These are phyloP conservation scores for Orycteropus afer DNA, from an alignment of 2,113 vertebrate genomes.

Conservation along the genomic window DNA sequence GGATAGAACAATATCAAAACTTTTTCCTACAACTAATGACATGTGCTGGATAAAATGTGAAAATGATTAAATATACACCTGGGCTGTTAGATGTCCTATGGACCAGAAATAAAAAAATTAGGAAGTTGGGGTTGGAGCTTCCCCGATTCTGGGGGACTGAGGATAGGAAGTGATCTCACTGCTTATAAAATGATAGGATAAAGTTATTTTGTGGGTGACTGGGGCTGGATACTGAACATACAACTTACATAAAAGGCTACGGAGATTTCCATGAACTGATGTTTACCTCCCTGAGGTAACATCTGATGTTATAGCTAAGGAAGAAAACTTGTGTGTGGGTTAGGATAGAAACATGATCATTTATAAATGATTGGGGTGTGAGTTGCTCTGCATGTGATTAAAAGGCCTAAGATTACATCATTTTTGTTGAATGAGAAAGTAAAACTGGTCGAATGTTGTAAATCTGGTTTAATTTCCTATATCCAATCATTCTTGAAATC, in stretches of 20 bases:
- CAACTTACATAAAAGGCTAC: background rate
- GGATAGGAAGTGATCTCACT: background rate
- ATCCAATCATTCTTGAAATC: background rate
- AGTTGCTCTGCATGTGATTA: background rate
- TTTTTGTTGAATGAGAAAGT: background rate
- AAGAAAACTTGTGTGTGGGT: background rate
- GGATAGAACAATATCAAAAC: background rate
- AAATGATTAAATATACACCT: background rate
- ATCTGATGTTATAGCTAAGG: background rate
- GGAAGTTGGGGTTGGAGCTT: no score
- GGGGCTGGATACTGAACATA: background rate
- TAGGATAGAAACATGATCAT: background rate
- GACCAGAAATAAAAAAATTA: background rate
- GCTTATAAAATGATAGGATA: background rate
- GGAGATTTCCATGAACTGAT: background rate
- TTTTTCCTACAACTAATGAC: background rate
- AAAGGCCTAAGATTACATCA: background rate
- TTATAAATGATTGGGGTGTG: background rate
- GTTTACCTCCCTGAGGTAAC: background rate
- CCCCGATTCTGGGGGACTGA: background rate
- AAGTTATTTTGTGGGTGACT: background rate
- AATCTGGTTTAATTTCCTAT: background rate
- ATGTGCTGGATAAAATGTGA: background rate
- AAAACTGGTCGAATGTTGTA: background rate
- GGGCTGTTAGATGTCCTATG: background rate